Evolutionary conservation across 2,888 invertebrate genomes (phyloP).

Genomic region (Lagria hirta): DNA sequence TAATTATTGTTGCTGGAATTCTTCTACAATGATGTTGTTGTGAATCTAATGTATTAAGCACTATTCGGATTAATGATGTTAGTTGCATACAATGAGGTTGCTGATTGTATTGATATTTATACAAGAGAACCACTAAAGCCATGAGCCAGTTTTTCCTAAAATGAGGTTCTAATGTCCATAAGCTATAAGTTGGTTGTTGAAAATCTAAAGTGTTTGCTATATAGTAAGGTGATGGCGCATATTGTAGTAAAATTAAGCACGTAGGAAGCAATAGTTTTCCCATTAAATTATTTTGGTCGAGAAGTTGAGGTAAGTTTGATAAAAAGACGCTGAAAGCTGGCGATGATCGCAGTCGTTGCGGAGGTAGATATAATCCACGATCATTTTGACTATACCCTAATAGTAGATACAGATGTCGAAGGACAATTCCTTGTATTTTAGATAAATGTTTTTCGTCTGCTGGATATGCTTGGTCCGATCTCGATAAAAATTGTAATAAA

Average conservation of each 20-base stretch:
- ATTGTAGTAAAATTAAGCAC: slow-evolving; percentile 77
- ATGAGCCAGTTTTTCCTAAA: slow-evolving; percentile 90
- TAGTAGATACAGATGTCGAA: slow-evolving; percentile 88
- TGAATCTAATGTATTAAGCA: slow-evolving; percentile 87
- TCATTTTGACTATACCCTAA: slow-evolving; percentile 92
- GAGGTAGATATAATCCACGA: slow-evolving; percentile 87
- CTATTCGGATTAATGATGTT: slow-evolving; percentile 81
- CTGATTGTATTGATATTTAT: slow-evolving; percentile 85
- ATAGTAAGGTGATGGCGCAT: slow-evolving; percentile 77
- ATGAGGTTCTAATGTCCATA: slow-evolving; percentile 86
- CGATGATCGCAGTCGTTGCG: slow-evolving; percentile 81
- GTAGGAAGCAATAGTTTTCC: slow-evolving; percentile 87
- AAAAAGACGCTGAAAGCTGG: slow-evolving; percentile 96
- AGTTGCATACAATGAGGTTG: slow-evolving; percentile 71
- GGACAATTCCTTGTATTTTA: slow-evolving; percentile 81
- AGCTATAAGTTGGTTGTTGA: slow-evolving; percentile 75
- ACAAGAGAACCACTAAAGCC: slow-evolving; percentile 88
- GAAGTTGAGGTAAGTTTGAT: slow-evolving; percentile 86
- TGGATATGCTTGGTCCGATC: slow-evolving; percentile 79
- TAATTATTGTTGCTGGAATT: slow-evolving; percentile 76
- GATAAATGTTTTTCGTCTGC: slow-evolving; percentile 81
- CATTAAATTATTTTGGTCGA: slow-evolving; percentile 95
- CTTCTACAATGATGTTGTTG: slow-evolving; percentile 90
- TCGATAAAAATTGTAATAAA: slow-evolving; percentile 94
- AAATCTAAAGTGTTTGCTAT: slow-evolving; percentile 57